Conservation (phyloP, 2,888 invertebrate species). For the Lamproptera curius region DNA sequence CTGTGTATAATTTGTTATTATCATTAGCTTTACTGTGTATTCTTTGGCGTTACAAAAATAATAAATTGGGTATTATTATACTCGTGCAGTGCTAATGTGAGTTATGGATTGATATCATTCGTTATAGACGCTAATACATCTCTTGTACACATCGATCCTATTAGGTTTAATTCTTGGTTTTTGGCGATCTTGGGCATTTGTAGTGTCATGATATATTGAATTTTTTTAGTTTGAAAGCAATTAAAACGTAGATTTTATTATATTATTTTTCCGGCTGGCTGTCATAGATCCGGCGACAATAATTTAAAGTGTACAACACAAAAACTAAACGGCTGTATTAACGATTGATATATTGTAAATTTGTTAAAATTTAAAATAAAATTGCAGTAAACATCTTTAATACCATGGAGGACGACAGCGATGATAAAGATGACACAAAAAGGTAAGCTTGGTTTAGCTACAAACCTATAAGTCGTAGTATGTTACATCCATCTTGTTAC, state of each 20-base stretch:
- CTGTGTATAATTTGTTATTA: too few relatives aligned
- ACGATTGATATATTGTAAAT: neutral
- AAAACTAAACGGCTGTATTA: too few relatives aligned
- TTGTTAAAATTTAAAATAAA: conserved; percentile 1
- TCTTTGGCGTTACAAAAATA: too few relatives aligned
- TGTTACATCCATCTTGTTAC: too few relatives aligned
- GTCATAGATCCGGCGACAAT: neutral
- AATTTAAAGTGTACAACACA: neutral
- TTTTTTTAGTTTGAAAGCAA: conserved; percentile 11
- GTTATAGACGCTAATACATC: neutral
- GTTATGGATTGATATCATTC: too few relatives aligned
- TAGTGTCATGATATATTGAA: conserved; percentile 3
- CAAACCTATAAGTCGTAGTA: too few relatives aligned
- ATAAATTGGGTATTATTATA: too few relatives aligned
- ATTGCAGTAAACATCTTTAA: conserved; percentile 3
- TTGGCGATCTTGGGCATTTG: conserved; percentile 1
- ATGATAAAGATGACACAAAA: conserved; percentile 91
- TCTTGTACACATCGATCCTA: neutral
- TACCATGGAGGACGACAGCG: conserved; percentile 88
- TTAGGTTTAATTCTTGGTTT: neutral
- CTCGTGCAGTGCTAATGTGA: too few relatives aligned
- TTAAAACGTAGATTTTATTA: neutral
- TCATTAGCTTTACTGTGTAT: too few relatives aligned
- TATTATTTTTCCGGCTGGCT: neutral
- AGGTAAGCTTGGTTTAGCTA: conserved; percentile 70